Percentiles rank a stretch among this genome's conserved stretches.
phyloP scores from a whole-genome alignment of 2,888 invertebrate genomes.

The Nowickia ferox region DNA sequence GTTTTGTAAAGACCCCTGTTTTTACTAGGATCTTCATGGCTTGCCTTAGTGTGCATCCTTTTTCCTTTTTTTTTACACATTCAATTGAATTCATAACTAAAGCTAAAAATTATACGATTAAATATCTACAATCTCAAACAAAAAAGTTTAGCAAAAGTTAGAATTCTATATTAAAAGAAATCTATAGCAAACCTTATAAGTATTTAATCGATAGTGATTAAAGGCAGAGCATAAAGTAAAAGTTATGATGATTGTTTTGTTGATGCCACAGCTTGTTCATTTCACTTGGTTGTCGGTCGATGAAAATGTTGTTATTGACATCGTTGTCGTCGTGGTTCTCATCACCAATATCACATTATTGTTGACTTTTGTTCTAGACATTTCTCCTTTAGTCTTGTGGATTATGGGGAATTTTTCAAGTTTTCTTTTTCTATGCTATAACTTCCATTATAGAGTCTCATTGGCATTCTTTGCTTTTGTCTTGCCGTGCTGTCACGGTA shows the following conservation, averaged over 20 bases:
- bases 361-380: constrained; percentile 64
- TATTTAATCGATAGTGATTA: constrained; percentile 19
- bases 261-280: not conserved
- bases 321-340: not conserved
- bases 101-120: no score
- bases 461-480: not conserved
- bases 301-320: not conserved
- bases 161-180: not conserved
- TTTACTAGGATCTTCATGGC: no score
- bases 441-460: not conserved
- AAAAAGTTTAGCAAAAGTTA: not conserved
- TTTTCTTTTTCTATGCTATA: not conserved
- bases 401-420: constrained; percentile 51
- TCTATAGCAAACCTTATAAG: not conserved
- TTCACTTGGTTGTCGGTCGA: constrained; percentile 6
- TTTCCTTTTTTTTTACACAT: no score
- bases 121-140: no score
- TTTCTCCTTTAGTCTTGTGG: constrained; percentile 50
- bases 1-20: no score
- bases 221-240: constrained; percentile 11
- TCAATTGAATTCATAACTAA: no score
- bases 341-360: constrained; percentile 29
- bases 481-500: not conserved
- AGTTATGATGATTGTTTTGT: constrained; percentile 50
- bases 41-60: no score